A percentile compares a stretch with the other conserved stretches of the same genome.
phyloP scores from a whole-genome alignment of 1,140 invertebrate genomes.

The Chrysoperla carnea region DNA sequence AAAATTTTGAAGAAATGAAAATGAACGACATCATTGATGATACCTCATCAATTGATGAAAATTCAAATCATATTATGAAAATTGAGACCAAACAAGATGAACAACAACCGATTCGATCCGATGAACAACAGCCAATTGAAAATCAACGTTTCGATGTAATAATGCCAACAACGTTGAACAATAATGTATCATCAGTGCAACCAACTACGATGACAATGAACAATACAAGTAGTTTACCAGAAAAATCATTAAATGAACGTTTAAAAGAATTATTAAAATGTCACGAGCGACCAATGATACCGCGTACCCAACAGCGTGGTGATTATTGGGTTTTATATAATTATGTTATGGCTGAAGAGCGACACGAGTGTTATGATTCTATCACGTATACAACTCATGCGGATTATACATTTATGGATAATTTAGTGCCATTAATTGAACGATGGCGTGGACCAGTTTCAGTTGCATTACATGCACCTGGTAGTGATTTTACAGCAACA shows the following conservation, averaged over 20 bases:
- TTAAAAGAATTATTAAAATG: slow-evolving; percentile 36
- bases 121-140: not conserved
- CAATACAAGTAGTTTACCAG: no score
- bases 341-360: slow-evolving; percentile 51
- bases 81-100: not conserved
- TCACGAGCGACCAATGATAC: slow-evolving; percentile 39
- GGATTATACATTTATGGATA: slow-evolving; percentile 80
- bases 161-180: not conserved
- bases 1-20: no score
- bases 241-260: slow-evolving; percentile 9
- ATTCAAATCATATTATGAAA: not conserved
- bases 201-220: not conserved
- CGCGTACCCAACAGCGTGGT: slow-evolving; percentile 54
- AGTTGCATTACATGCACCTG: slow-evolving; percentile 41
- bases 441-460: slow-evolving; percentile 47
- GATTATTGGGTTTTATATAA: slow-evolving; percentile 84
- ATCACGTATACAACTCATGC: slow-evolving; percentile 87
- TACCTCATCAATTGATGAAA: not conserved
- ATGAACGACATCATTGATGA: no score
- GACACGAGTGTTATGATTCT: slow-evolving; percentile 72
- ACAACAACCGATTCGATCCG: not conserved
- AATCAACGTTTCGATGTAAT: not conserved
- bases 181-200: not conserved
- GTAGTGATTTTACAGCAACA: slow-evolving; percentile 36
- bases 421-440: slow-evolving; percentile 65